Base-by-base conservation (phyloP, 2,888 invertebrate genomes). In the Caenorhabditis plicata region DNA sequence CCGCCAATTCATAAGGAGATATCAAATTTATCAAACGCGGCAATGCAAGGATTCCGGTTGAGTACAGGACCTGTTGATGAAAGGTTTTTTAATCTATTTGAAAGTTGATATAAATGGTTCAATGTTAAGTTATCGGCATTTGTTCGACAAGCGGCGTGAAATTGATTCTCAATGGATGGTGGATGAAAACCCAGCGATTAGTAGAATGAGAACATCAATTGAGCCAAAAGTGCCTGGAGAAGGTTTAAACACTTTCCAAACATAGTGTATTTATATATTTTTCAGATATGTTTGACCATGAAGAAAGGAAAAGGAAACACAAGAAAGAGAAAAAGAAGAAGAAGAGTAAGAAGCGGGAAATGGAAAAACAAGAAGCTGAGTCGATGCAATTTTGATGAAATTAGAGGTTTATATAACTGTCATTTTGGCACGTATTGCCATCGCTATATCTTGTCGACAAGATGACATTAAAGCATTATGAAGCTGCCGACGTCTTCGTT, bases 401-500 rank as follows among this genome's bases (percentile, higher is more conserved):
- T 26, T 4, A 38, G 25, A 32, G 25, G 1, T 15, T 58, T 32
- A 67, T 20, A 70, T 57, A 17, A 68, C 64, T 17, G 67, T 65
- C 67, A 67, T 71, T 44, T 61, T 61, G 5, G 69, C 69, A 11
- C 69, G 51, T 36, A 69, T 69, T 3, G 69, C 69, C 52, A 69
- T 51, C 8, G 66, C 69, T 23, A 69, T 66, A 22, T 69, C 69
- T 27, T 69, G 69, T 19, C 57, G 49, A 26, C 69, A 69, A 1
- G 57, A 58, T 2, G 63, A 57, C 66, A 69, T 66, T 11, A 69
- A 52, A 9, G 69, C 69, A 20, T 66, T 69, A 27, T 69, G 69
- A 4, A 69, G 38, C 38, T 65, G 65, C 17, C 69, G 29, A 19
- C 69, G 43, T 26, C 67, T 87, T 90, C 44, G 85, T 88, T 69